phyloP scores from a whole-genome alignment of 2,888 invertebrate species.

The Pammene aurita region DNA sequence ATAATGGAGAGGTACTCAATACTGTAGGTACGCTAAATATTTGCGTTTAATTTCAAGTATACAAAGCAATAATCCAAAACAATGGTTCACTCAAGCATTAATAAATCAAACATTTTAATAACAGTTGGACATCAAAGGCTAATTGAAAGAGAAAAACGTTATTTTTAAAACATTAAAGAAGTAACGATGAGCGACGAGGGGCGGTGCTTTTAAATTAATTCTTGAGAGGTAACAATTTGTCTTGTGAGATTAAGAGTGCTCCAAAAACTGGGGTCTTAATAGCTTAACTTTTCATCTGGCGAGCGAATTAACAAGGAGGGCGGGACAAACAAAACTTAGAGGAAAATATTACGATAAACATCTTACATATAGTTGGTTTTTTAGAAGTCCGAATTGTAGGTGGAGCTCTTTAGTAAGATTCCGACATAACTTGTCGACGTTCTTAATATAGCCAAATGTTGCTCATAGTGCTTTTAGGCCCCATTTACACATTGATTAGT shows the following conservation, averaged over 20 bases:
- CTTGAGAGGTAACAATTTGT: constrained; percentile 66
- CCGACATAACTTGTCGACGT: no score
- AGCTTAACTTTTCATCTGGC: constrained; percentile 82
- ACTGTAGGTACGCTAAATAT: not conserved
- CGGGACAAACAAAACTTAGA: constrained; percentile 55
- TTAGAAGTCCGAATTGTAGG: no score
- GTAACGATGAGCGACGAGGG: constrained; percentile 69
- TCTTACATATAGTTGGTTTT: not conserved
- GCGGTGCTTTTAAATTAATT: constrained; percentile 68
- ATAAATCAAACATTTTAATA: constrained; percentile 53
- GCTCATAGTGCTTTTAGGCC: no score
- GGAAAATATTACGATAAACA: not conserved
- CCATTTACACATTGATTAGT: no score
- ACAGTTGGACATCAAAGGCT: constrained; percentile 59
- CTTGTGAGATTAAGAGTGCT: constrained; percentile 62
- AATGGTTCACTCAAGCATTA: constrained; percentile 47
- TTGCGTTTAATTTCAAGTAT: not conserved
- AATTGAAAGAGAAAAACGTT: constrained; percentile 64
- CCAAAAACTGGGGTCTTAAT: constrained; percentile 70
- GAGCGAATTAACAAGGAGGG: constrained; percentile 74
- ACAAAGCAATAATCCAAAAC: constrained; percentile 11
- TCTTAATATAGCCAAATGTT: no score
- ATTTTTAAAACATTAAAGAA: constrained; percentile 53
- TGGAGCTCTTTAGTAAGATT: no score
- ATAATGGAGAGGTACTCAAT: not conserved